Evolutionary conservation across 2,797 vertebrate genomes (phyloP).

Genomic region (Crypturellus tataupa): DNA sequence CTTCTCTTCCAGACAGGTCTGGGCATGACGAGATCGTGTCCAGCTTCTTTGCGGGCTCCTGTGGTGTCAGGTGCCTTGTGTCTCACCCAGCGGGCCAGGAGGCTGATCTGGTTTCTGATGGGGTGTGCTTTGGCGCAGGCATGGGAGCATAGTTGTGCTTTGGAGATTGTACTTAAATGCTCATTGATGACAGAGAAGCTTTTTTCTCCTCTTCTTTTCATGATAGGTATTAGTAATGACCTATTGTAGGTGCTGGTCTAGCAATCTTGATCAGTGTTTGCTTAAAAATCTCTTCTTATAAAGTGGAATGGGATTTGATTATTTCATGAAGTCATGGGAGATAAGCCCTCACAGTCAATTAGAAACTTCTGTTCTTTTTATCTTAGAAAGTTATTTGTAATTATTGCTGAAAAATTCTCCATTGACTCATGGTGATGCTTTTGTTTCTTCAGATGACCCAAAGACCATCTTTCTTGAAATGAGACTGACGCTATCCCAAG

Average conservation of each 20-base stretch:
- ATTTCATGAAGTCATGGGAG: background rate
- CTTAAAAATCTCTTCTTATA: background rate
- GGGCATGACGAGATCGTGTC: fast-evolving
- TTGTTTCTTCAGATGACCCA: background rate
- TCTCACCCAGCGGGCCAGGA: fast-evolving
- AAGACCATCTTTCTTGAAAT: background rate
- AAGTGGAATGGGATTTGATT: background rate
- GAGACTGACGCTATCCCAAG: background rate
- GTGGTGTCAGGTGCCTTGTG: background rate
- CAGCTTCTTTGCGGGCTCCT: background rate
- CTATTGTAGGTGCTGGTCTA: background rate
- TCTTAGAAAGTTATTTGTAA: background rate
- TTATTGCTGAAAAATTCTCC: background rate
- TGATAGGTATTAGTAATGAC: background rate
- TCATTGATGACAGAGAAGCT: background rate
- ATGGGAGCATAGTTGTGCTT: background rate
- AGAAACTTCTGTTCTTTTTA: background rate
- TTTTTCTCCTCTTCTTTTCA: background rate
- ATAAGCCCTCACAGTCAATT: background rate
- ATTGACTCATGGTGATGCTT: background rate
- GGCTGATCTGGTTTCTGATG: background rate
- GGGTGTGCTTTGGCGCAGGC: background rate
- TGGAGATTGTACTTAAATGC: background rate
- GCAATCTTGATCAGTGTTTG: background rate
- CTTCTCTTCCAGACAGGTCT: background rate